Base-by-base conservation (phyloP, 2,797 vertebrate species). In the Pseudochirops corinnae region DNA sequence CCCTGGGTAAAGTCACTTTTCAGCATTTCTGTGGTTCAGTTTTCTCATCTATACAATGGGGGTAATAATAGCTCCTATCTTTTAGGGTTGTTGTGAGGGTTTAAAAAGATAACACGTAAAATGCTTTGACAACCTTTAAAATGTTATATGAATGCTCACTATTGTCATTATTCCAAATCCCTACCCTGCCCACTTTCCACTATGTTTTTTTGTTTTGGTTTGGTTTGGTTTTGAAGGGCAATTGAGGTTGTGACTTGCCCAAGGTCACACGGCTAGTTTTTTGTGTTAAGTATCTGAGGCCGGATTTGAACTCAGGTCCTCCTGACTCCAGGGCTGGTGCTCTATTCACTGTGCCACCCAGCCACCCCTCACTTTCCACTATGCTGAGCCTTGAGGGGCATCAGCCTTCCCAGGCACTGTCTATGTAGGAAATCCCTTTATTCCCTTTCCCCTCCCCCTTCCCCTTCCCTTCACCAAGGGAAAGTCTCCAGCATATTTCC, bases 401-500 rank as follows among this genome's bases (percentile, higher is more conserved):
- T 90, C 53, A 6, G 14, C 93, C 91, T 90, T 91, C 94, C 95
- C 82, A 31, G 56, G 55, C 96, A 90, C 53, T 58, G 53, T 91
- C n/a, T 39, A 26, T 50, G 21, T 87, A 46, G 39, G n/a, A 87
- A 50, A 87, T 46, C 3, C 39, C 9, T 50, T 67, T 33, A 33
- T 10, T 31, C 31, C 12, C 12, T 62, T 28, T 11, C 21, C 74
- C 74, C 3, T 4, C 74, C 31, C 74, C 74, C 39, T 26, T 50
- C 24, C n/a, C n/a, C 39, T 46, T 46, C n/a, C 67, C n/a, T 82
- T 24, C 21, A 87, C 24, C 39, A 46, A 87, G 39, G 24, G 21
- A 87, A 87, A 87, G 26, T 87, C 74, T 82, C 95, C 90, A 67
- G 57, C 93, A 94, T 90, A 87, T 93, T 74, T 94, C 97, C 96